Conservation (phyloP, 1,140 invertebrate species). For the Adoxophyes honmai region DNA sequence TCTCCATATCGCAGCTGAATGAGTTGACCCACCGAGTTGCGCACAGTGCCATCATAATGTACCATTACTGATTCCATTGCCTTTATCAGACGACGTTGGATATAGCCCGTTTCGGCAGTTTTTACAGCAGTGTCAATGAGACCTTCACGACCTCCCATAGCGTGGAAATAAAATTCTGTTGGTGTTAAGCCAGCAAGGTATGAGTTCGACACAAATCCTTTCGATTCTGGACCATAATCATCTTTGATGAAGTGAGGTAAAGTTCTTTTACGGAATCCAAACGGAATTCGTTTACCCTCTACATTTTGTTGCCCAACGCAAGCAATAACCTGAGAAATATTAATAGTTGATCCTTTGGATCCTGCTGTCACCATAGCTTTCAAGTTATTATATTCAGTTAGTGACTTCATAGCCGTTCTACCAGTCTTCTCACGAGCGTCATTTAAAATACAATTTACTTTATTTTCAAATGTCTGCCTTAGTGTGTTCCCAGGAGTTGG, state of each 20-base stretch:
- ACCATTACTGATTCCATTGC: slow-evolving; percentile 99
- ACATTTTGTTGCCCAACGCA: slow-evolving; percentile 99
- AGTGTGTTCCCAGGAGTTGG: slow-evolving; percentile 99
- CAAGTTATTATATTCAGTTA: slow-evolving; percentile 99
- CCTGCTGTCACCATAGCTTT: slow-evolving; percentile 99
- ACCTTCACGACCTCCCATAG: slow-evolving; percentile 99
- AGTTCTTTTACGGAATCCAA: slow-evolving; percentile 98
- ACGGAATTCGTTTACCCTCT: slow-evolving; percentile 99
- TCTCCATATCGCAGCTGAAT: slow-evolving; percentile 99
- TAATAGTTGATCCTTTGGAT: slow-evolving; percentile 99
- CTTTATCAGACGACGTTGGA: slow-evolving; percentile 99
- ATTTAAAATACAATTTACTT: slow-evolving; percentile 99
- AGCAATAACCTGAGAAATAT: slow-evolving; percentile 99
- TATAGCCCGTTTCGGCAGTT: slow-evolving; percentile 99
- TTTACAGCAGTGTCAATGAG: slow-evolving; percentile 99
- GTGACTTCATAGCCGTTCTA: slow-evolving; percentile 98
- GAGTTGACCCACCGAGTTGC: slow-evolving; percentile 96
- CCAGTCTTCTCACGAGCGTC: slow-evolving; percentile 99
- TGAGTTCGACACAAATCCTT: slow-evolving; percentile 99
- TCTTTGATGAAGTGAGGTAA: slow-evolving; percentile 99
- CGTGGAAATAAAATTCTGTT: slow-evolving; percentile 99
- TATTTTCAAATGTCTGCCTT: slow-evolving; percentile 92
- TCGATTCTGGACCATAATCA: slow-evolving; percentile 99
- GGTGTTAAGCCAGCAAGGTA: slow-evolving; percentile 99
- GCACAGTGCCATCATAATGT: slow-evolving; percentile 97